Evolutionary conservation across 2,797 vertebrate genomes (phyloP).

Genomic region (Phalanger gymnotis): DNA sequence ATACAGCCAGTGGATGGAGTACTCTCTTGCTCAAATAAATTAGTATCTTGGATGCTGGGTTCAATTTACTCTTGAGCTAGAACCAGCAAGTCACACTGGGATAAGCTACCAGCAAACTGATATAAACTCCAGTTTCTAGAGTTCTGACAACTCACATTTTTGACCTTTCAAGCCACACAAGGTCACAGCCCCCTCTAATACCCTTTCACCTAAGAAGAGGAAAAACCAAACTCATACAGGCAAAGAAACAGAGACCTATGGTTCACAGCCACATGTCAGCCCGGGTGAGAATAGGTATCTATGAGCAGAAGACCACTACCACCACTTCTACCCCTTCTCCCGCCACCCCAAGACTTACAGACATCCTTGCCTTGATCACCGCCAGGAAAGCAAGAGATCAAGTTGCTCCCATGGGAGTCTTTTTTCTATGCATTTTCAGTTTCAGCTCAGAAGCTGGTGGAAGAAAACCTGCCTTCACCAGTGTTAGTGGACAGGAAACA

Average conservation of each 20-base stretch:
- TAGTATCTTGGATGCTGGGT: neutral
- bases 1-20: neutral
- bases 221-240: neutral
- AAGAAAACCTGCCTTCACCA: neutral
- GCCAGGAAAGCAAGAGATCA: neutral
- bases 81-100: neutral
- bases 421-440: neutral
- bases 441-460: neutral
- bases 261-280: neutral
- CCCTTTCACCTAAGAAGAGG: neutral
- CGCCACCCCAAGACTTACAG: neutral
- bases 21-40: neutral
- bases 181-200: neutral
- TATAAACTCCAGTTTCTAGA: neutral
- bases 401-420: neutral
- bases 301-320: neutral
- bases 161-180: neutral
- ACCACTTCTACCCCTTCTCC: neutral
- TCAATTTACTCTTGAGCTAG: neutral
- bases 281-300: neutral
- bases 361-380: neutral
- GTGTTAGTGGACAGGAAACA: neutral
- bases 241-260: neutral
- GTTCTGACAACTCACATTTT: neutral
- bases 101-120: neutral